These are phyloP conservation scores for Tinamus guttatus DNA, from an alignment of 2,113 vertebrate genomes.

Conservation along the genomic window DNA sequence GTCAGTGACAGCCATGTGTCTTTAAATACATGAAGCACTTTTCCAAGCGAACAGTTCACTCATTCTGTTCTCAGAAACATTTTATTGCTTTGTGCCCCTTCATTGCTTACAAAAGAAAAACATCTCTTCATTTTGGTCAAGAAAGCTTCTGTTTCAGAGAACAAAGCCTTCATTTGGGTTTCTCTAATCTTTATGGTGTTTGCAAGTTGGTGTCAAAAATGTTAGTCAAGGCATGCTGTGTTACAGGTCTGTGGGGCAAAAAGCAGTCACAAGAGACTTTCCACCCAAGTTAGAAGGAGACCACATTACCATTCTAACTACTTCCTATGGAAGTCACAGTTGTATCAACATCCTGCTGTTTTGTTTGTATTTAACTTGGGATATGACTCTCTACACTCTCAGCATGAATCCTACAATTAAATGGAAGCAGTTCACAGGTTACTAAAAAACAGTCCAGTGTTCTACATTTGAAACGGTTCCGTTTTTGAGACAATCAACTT, in stretches of 20 bases:
- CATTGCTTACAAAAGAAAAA: constrained; percentile 45
- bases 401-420: constrained; percentile 77
- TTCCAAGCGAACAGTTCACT: constrained; percentile 45
- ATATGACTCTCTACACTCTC: constrained; percentile 73
- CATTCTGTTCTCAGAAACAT: constrained; percentile 6
- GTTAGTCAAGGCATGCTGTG: constrained; percentile 74
- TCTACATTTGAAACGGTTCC: constrained; percentile 9
- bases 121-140: constrained; percentile 64
- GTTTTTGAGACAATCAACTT: constrained; percentile 21
- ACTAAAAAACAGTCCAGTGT: constrained; percentile 38
- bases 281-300: constrained; percentile 67
- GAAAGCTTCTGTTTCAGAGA: constrained; percentile 65
- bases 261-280: constrained; percentile 68
- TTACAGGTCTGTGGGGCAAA: constrained; percentile 70
- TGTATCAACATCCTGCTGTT: constrained; percentile 82
- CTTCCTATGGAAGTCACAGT: constrained; percentile 79
- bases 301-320: constrained; percentile 76
- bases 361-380: constrained; percentile 80
- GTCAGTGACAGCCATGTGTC: not conserved
- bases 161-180: constrained; percentile 76
- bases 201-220: constrained; percentile 80
- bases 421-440: constrained; percentile 66
- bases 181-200: constrained; percentile 74
- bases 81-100: constrained; percentile 63
- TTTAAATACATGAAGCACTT: constrained; percentile 2